Conservation (phyloP, 2,888 invertebrate genomes). For the Unio pictorum region DNA sequence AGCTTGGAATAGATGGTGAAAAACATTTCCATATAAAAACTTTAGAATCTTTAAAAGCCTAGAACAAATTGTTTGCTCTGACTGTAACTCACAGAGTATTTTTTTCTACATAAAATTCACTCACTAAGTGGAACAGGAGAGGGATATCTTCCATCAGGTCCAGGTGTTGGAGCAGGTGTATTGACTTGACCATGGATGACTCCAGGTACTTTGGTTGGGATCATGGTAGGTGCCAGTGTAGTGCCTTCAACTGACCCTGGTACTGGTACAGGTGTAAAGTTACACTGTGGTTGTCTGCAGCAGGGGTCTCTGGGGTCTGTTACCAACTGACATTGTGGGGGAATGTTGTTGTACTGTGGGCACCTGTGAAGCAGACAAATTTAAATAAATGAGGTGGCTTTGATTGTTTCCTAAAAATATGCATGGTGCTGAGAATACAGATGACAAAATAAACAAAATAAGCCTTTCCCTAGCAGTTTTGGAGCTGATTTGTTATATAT, state of each 20-base stretch:
- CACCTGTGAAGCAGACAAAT: conserved; percentile 32
- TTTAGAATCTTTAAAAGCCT: too few species aligned
- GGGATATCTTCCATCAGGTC: conserved; percentile 31
- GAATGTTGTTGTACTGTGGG: conserved; percentile 37
- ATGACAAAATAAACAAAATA: too few species aligned
- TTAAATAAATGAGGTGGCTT: neutral
- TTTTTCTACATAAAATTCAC: conserved; percentile 5
- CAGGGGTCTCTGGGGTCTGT: conserved; percentile 46
- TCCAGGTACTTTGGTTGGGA: conserved; percentile 45
- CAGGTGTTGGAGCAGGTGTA: conserved; percentile 48
- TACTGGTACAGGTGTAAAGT: conserved; percentile 26
- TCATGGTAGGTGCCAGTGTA: conserved; percentile 39
- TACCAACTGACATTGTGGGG: conserved; percentile 45
- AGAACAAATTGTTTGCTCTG: too few species aligned
- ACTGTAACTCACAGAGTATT: too few species aligned
- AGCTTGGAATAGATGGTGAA: too few species aligned
- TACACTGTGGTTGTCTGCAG: conserved; percentile 48
- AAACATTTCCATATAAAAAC: too few species aligned
- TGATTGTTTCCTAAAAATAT: too few species aligned
- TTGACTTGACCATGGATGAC: conserved; percentile 43
- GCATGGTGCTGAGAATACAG: too few species aligned
- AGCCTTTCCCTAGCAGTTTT: too few species aligned
- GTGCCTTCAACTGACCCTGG: too few species aligned
- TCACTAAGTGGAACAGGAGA: conserved; percentile 41
- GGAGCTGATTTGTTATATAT: too few species aligned